Conservation (phyloP, 1,140 invertebrate genomes). For the Myzus persicae region DNA sequence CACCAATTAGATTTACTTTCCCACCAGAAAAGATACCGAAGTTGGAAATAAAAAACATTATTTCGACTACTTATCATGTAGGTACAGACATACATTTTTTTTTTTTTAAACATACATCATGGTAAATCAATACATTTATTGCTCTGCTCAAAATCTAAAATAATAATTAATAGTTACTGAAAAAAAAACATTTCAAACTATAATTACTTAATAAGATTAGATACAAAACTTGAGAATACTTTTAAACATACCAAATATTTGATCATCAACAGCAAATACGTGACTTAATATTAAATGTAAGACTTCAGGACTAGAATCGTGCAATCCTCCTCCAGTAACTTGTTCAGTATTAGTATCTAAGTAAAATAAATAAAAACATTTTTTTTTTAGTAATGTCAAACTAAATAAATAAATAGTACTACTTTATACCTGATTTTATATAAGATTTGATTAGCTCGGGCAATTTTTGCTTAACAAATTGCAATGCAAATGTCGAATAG, state of each 20-base stretch:
- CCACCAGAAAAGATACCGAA: too few species aligned
- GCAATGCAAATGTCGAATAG: conserved; percentile 72
- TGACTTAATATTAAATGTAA: conserved; percentile 78
- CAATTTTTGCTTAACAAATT: conserved; percentile 82
- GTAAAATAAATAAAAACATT: background rate
- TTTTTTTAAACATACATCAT: too few species aligned
- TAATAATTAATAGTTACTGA: too few species aligned
- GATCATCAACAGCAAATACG: conserved; percentile 63
- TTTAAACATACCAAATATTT: conserved; percentile 65
- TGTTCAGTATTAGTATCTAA: conserved; percentile 41
- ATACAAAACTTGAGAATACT: background rate
- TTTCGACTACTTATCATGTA: too few species aligned
- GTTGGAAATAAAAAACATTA: too few species aligned
- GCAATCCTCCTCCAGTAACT: conserved; percentile 78
- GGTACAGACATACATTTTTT: too few species aligned
- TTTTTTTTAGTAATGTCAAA: background rate
- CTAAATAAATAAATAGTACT: background rate
- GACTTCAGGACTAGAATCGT: conserved; percentile 87
- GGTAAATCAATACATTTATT: too few species aligned
- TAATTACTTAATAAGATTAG: background rate
- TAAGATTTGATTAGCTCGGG: conserved; percentile 86
- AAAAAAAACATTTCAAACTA: too few species aligned
- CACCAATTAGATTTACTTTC: too few species aligned
- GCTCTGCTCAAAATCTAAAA: too few species aligned
- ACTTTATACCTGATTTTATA: conserved; percentile 75